Evolutionary conservation across 2,888 invertebrate genomes (phyloP), one percentile per base, ranked within the genome.

Genomic region (Polyploca ridens): DNA sequence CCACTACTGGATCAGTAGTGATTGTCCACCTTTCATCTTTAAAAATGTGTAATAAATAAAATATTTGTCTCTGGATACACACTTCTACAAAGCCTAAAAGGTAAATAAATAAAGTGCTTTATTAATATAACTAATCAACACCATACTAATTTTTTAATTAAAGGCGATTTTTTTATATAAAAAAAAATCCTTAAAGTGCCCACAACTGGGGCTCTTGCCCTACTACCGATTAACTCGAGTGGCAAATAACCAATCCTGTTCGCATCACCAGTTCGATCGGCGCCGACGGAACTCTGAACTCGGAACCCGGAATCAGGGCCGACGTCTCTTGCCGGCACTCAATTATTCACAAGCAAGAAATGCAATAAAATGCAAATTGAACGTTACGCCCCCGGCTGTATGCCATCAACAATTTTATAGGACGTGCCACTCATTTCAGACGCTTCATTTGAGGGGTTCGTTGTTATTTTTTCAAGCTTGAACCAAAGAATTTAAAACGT

Each of bases 351-450:
- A 60, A 65, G 66, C 67, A 69, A 64, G 69, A 72, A 75, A 72
- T 78, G 77, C 77, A 79, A 78, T 79, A 75, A 74, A 74, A 79
- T 79, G 79, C 76, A 78, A 78, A 78, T 76, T 71, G 70, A 62
- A 66, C 71, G 68, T 68, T 69, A 66, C 67, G 64, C 68, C 65
- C 49, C 58, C 64, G 65, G 65, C 67, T 66, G 58, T 63, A 59
- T 63, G 67, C 62, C 58, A 66, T 68, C 70, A 66, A 67, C 69
- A 70, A 70, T 68, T 74, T 76, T 71, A 71, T 69, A 65, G 64
- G 61, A 62, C 63, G 58, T 65, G 63, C 65, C 64, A 66, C 58
- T 64, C 58, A 64, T 66, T 64, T 63, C 66, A 33, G 33, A 13
- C 58, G 58, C 46, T 46, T 44, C 62, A 64, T 35, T 62, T 62